phyloP scores from a whole-genome alignment of 2,797 vertebrate species.

The Neostethus bicornis region DNA sequence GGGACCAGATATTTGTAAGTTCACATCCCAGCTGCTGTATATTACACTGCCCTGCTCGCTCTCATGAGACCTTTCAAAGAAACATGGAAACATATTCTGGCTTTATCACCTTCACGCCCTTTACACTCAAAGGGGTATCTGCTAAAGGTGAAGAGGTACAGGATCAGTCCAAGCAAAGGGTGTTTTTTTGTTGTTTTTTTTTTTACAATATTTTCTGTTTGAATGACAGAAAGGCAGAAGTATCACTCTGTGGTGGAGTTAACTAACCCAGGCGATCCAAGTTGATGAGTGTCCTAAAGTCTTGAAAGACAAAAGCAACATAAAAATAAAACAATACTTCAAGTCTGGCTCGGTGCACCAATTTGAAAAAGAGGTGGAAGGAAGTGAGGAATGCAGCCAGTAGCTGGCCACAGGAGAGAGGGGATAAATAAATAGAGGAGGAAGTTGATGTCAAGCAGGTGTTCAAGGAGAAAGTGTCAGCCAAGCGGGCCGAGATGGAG shows the following conservation, averaged over 20 bases:
- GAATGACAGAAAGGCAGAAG: conserved; percentile 33
- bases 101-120: conserved; percentile 63
- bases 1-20: conserved; percentile 78
- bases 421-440: conserved; percentile 83
- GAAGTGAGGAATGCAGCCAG: conserved; percentile 58
- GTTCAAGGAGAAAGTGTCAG: conserved; percentile 88
- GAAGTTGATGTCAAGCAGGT: conserved; percentile 86
- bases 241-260: conserved; percentile 5
- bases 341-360: conserved; percentile 41
- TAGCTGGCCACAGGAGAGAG: conserved; percentile 75
- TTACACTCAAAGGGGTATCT: conserved; percentile 40
- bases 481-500: conserved; percentile 79
- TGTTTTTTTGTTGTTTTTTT: conserved; percentile 50
- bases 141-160: conserved; percentile 45
- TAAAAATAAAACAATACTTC: conserved; percentile 37
- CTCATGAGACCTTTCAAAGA: conserved; percentile 66
- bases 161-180: conserved; percentile 33
- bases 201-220: conserved; percentile 40
- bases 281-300: conserved; percentile 9
- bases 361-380: conserved; percentile 44
- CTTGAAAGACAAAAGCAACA: conserved; percentile 26
- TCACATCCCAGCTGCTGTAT: conserved; percentile 73
- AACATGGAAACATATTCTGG: conserved; percentile 69
- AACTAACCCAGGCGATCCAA: conserved; percentile 25
- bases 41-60: conserved; percentile 68